Percentiles rank a stretch among this genome's conserved stretches.
Conservation (phyloP, 1,140 invertebrate species). For the Rhagoletis zephyria region DNA sequence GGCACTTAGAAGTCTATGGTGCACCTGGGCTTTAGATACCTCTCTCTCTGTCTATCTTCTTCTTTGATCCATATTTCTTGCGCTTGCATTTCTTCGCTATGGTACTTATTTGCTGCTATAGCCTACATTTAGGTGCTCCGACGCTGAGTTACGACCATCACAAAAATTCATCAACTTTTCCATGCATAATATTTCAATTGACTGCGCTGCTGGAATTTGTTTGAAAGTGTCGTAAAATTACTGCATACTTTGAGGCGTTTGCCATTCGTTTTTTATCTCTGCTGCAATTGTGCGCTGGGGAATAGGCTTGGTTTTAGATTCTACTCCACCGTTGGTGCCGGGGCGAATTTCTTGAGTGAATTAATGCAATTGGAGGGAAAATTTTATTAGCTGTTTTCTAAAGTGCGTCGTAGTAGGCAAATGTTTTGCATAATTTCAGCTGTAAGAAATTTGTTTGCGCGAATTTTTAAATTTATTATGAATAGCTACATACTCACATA, state of each 20-base stretch:
- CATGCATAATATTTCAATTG: constrained; percentile 72
- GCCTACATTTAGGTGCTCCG: constrained; percentile 10
- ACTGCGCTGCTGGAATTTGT: constrained; percentile 53
- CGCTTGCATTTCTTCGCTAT: neutral
- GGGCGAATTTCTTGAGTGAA: neutral
- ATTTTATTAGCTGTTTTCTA: neutral
- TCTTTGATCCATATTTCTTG: too few relatives aligned
- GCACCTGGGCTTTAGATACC: neutral
- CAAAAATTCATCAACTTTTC: constrained; percentile 72
- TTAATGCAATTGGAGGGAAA: neutral
- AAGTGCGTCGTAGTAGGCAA: too few relatives aligned
- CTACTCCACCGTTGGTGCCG: neutral
- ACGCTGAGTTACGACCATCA: constrained; percentile 66
- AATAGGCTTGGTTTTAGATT: constrained; percentile 34
- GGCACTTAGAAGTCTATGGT: constrained; percentile 11
- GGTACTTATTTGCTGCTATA: neutral
- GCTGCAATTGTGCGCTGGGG: constrained; percentile 61
- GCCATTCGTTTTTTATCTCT: constrained; percentile 64
- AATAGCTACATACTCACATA: neutral
- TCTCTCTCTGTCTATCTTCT: too few relatives aligned
- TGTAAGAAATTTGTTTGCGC: too few relatives aligned
- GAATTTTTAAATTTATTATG: too few relatives aligned
- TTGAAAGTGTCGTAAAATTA: constrained; percentile 68
- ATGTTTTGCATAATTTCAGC: too few relatives aligned
- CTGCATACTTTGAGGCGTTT: constrained; percentile 62